These are phyloP conservation scores for Mythimna vitellina DNA, from an alignment of 2,888 invertebrate genomes.

Conservation along the genomic window DNA sequence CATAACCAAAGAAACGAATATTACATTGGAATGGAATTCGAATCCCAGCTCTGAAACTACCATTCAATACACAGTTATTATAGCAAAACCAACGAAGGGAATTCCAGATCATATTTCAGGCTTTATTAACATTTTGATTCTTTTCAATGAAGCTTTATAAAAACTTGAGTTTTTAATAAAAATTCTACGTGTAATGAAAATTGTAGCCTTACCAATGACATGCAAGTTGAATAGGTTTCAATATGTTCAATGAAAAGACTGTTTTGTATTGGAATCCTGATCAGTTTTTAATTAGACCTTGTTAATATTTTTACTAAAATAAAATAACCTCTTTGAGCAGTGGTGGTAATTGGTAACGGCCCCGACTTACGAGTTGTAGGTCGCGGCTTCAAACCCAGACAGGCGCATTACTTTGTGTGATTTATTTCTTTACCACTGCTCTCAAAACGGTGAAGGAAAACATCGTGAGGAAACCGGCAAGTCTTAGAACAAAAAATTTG, in stretches of 20 bases:
- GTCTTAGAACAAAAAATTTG: no score
- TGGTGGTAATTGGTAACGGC: no score
- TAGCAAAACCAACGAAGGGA: neutral
- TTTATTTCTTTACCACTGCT: no score
- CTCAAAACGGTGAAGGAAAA: no score
- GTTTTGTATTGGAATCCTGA: neutral
- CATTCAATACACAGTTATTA: constrained; percentile 28
- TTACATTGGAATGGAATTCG: constrained; percentile 7
- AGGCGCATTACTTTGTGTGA: no score
- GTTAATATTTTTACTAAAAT: neutral
- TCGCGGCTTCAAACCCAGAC: no score
- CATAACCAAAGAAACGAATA: neutral
- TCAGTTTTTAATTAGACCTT: constrained; percentile 4
- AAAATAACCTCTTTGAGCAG: neutral
- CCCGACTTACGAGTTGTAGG: no score
- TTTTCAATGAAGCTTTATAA: constrained; percentile 12
- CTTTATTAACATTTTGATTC: constrained; percentile 3
- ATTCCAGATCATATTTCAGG: constrained; percentile 26
- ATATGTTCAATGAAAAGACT: neutral
- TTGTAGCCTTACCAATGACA: neutral
- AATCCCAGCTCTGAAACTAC: constrained; percentile 8
- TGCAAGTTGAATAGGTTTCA: neutral
- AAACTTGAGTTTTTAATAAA: neutral
- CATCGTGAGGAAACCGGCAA: no score
- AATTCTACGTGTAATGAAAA: constrained; percentile 6